Evolutionary conservation across 2,888 invertebrate species (phyloP).

Genomic region (Drosophila acutilabella): DNA sequence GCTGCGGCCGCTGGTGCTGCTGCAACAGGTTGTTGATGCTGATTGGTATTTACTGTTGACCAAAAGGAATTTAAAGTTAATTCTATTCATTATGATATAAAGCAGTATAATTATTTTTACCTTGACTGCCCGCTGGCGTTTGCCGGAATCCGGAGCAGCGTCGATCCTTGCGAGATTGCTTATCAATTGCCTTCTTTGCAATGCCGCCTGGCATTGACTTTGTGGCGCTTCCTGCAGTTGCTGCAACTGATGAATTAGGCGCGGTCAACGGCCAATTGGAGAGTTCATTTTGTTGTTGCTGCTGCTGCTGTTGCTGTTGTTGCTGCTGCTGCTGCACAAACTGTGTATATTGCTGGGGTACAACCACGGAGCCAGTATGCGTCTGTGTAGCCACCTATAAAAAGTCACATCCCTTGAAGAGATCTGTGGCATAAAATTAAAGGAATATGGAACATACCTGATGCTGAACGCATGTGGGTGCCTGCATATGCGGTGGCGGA

Average conservation of each 20-base stretch:
- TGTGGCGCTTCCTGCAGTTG: slow-evolving; percentile 54
- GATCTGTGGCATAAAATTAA: background rate
- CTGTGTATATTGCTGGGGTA: slow-evolving; percentile 75
- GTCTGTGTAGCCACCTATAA: slow-evolving; percentile 88
- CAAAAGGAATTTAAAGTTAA: background rate
- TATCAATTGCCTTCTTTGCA: slow-evolving; percentile 84
- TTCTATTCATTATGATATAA: background rate
- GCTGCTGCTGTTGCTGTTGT: slow-evolving; percentile 62
- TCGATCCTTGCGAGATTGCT: slow-evolving; percentile 85
- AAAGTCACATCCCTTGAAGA: background rate
- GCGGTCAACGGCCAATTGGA: slow-evolving; percentile 74
- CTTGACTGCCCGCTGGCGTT: slow-evolving; percentile 85
- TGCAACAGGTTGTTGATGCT: slow-evolving; percentile 68
- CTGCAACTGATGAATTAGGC: slow-evolving; percentile 53
- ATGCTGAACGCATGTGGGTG: slow-evolving; percentile 75
- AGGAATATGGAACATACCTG: slow-evolving; percentile 58
- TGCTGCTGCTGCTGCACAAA: slow-evolving; percentile 67
- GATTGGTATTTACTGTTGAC: slow-evolving; percentile 78
- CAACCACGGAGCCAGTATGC: slow-evolving; percentile 84
- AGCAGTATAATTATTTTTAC: slow-evolving; percentile 52
- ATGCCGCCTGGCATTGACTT: slow-evolving; percentile 83
- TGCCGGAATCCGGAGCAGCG: slow-evolving; percentile 83
- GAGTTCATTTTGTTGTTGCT: slow-evolving; percentile 58
- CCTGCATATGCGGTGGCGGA: slow-evolving; percentile 82
- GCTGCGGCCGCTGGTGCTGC: slow-evolving; percentile 72